phyloP scores from a whole-genome alignment of 2,797 vertebrate genomes.

The Pangasius krempfi region DNA sequence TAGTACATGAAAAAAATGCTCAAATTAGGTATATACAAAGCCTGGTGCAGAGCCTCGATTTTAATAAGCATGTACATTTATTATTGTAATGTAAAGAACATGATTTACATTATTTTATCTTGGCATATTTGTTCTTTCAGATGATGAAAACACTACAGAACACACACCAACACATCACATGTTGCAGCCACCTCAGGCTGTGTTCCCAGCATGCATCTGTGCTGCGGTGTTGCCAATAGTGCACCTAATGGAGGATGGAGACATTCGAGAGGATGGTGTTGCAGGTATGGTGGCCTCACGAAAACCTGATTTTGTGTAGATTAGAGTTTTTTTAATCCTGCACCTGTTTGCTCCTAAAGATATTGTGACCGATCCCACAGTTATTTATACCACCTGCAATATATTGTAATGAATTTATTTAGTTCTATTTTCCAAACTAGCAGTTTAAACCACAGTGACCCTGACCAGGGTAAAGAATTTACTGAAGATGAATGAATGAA shows the following conservation, averaged over 20 bases:
- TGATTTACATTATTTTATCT: background rate
- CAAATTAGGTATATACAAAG: background rate
- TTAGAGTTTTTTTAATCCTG: background rate
- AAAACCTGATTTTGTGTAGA: background rate
- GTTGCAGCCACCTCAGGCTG: conserved; percentile 93
- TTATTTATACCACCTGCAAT: background rate
- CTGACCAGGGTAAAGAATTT: background rate
- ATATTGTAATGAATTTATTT: background rate
- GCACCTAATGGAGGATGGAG: conserved; percentile 97
- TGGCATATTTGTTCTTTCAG: conserved; percentile 65
- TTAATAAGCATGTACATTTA: background rate
- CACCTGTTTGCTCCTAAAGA: background rate
- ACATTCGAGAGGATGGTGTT: conserved; percentile 95
- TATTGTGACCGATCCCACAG: background rate
- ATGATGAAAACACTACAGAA: conserved; percentile 94
- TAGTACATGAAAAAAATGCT: background rate
- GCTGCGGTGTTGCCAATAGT: conserved; percentile 96
- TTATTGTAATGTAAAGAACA: background rate
- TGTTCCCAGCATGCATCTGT: conserved; percentile 98
- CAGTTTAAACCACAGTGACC: background rate
- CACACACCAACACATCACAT: conserved; percentile 96
- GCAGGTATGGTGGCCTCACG: conserved; percentile 77
- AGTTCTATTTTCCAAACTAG: background rate
- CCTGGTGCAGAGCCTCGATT: background rate
- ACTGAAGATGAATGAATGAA: background rate